Conservation (phyloP, 1,140 invertebrate genomes). For the Pseudobourletiella spinata region DNA sequence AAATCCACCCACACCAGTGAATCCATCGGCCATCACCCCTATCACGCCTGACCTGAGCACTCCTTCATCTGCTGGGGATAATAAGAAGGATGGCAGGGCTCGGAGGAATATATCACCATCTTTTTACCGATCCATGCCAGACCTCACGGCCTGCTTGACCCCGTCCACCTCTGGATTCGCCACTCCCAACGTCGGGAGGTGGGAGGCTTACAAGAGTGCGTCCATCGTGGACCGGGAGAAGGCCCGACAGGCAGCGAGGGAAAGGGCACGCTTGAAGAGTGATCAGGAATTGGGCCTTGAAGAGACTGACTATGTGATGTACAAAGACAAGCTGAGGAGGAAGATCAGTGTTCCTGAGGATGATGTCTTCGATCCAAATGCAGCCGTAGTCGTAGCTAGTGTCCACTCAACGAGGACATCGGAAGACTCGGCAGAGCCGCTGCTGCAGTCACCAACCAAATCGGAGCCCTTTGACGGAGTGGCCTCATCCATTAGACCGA, state of each 20-base stretch:
- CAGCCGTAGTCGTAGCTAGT: not conserved
- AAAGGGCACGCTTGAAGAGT: conserved; percentile 57
- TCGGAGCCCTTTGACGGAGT: conserved; percentile 18
- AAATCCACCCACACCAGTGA: conserved; percentile 30
- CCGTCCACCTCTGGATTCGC: not conserved
- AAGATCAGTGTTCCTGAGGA: conserved; percentile 42
- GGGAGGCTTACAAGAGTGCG: conserved; percentile 14
- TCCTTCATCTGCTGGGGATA: not conserved
- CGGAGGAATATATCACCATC: conserved; percentile 17
- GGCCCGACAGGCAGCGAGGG: conserved; percentile 53
- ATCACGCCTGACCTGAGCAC: not conserved
- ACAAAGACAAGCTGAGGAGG: conserved; percentile 48
- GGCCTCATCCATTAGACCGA: conserved; percentile 17
- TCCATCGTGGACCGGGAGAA: conserved; percentile 48
- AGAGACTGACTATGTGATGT: conserved; percentile 54
- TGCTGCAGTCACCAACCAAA: too few species aligned
- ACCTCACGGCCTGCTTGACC: conserved; percentile 14
- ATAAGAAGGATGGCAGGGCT: not conserved
- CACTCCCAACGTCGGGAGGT: conserved; percentile 9
- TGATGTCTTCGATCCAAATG: conserved; percentile 13
- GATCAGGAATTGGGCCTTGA: conserved; percentile 63
- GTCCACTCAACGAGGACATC: not conserved
- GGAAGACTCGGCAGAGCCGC: not conserved
- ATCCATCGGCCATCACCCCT: conserved; percentile 1
- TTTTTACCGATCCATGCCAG: conserved; percentile 34